Evolutionary conservation across 2,797 vertebrate species (phyloP).

Genomic region (Nannoperca obscura): DNA sequence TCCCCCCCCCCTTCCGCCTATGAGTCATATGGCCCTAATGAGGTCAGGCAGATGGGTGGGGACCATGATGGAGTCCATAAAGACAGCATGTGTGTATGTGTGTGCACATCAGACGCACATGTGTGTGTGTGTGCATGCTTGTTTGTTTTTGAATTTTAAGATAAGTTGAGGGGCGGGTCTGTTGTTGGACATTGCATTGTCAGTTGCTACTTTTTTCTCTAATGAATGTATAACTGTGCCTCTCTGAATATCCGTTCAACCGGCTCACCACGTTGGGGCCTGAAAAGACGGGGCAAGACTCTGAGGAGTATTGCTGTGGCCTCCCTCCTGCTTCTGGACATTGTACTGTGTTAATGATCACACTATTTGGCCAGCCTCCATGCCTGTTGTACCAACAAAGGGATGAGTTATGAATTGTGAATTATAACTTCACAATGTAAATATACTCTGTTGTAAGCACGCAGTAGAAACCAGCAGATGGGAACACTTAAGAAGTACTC

Average conservation of each 20-base stretch:
- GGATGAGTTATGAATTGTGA: background rate
- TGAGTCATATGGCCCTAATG: constrained; percentile 79
- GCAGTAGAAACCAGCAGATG: background rate
- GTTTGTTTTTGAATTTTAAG: constrained; percentile 34
- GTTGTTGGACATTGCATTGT: background rate
- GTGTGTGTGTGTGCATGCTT: constrained; percentile 2
- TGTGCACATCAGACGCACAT: constrained; percentile 27
- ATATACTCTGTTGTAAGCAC: background rate
- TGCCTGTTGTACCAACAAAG: background rate
- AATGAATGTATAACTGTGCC: background rate
- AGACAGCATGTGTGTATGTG: constrained; percentile 58
- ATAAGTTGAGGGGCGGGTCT: background rate
- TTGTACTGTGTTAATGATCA: constrained; percentile 62
- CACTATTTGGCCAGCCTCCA: constrained; percentile 5
- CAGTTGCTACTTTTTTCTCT: background rate
- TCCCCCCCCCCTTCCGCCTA: constrained; percentile 39
- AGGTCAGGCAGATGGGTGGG: constrained; percentile 84
- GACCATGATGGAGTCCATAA: constrained; percentile 57
- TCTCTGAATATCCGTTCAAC: background rate
- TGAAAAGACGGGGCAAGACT: constrained; percentile 21
- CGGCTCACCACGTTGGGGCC: constrained; percentile 8
- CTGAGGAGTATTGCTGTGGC: constrained; percentile 3
- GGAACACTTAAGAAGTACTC: no score
- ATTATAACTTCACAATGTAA: background rate
- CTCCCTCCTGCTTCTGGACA: constrained; percentile 40